phyloP scores from a whole-genome alignment of 1,140 invertebrate species.

The Heliconius himera region DNA sequence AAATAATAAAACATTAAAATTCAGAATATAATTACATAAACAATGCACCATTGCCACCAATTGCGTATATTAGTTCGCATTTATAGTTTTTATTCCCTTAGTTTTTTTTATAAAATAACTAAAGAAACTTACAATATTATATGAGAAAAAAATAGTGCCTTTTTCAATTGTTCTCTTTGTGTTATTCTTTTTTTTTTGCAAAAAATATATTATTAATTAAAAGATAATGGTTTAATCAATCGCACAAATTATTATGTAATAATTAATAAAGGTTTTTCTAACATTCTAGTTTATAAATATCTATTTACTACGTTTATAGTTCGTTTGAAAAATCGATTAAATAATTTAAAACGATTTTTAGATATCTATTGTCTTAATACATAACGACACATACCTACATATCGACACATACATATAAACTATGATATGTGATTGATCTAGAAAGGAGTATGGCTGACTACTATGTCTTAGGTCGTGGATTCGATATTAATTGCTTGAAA shows the following conservation, averaged over 20 bases:
- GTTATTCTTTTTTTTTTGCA: background rate
- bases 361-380: no score
- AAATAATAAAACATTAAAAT: no score
- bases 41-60: background rate
- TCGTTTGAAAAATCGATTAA: background rate
- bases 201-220: constrained; percentile 1
- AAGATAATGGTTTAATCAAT: background rate
- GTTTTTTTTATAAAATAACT: background rate
- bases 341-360: no score
- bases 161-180: constrained; percentile 1
- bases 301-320: background rate
- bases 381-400: no score
- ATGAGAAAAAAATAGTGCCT: background rate
- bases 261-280: background rate
- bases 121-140: background rate
- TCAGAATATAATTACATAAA: background rate
- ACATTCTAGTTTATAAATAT: background rate
- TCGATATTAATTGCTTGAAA: no score
- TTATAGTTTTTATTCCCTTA: background rate
- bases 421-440: no score
- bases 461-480: no score
- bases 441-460: no score
- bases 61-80: background rate
- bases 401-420: no score
- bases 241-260: background rate